phyloP scores from a whole-genome alignment of 2,113 vertebrate genomes.

The Ifrita kowaldi region DNA sequence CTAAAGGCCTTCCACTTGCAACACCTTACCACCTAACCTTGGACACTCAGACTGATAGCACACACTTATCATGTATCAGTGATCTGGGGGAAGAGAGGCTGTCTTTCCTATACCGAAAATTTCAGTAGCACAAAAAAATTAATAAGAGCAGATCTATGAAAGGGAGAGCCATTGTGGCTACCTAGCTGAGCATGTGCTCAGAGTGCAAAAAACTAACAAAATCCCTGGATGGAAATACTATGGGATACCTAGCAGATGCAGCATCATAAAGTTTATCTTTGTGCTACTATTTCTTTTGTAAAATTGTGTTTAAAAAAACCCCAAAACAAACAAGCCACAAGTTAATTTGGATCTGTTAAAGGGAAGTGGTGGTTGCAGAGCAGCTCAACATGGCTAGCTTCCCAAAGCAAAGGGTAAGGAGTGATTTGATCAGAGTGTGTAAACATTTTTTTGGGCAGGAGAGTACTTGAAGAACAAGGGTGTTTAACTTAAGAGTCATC shows the following conservation, averaged over 20 bases:
- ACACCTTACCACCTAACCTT: background rate
- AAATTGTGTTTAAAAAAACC: background rate
- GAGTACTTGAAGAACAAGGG: background rate
- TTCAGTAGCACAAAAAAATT: background rate
- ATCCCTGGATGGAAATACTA: background rate
- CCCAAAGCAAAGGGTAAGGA: background rate
- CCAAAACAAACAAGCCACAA: background rate
- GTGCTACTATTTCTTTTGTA: background rate
- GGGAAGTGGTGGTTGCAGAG: background rate
- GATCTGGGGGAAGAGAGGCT: background rate
- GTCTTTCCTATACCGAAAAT: background rate
- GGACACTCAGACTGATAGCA: background rate
- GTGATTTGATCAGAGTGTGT: background rate
- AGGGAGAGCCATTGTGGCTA: background rate
- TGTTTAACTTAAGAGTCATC: background rate
- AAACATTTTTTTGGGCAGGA: background rate
- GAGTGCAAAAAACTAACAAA: background rate
- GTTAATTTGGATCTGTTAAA: background rate
- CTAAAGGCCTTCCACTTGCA: background rate
- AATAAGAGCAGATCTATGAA: background rate
- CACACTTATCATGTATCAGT: background rate
- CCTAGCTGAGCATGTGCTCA: background rate
- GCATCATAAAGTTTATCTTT: background rate
- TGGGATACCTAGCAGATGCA: background rate
- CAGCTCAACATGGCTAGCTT: background rate